phyloP scores from a whole-genome alignment of 2,888 invertebrate genomes.

The Caradrina clavipalpis region DNA sequence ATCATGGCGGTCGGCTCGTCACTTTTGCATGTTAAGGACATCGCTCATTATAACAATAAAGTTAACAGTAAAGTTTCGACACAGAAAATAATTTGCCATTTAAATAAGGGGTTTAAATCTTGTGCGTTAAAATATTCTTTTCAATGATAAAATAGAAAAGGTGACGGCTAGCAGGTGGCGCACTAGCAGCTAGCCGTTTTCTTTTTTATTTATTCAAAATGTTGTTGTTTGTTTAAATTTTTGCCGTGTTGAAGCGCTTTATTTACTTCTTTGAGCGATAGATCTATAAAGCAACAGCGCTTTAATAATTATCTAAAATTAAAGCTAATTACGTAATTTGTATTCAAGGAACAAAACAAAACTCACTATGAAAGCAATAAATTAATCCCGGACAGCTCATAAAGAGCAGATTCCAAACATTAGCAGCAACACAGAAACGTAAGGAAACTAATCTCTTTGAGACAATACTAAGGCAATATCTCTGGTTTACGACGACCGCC shows the following conservation, averaged over 20 bases:
- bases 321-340: neutral
- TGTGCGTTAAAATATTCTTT: too few relatives aligned
- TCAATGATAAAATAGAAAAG: too few relatives aligned
- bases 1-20: constrained; percentile 18
- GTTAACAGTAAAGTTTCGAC: too few relatives aligned
- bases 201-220: too few relatives aligned
- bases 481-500: constrained; percentile 85
- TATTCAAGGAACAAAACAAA: neutral
- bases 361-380: constrained; percentile 2
- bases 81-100: too few relatives aligned
- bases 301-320: neutral
- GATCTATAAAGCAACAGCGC: neutral
- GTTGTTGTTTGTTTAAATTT: too few relatives aligned
- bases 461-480: constrained; percentile 88
- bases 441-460: constrained; percentile 88
- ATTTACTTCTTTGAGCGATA: neutral
- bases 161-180: too few relatives aligned
- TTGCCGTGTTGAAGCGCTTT: too few relatives aligned
- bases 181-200: too few relatives aligned
- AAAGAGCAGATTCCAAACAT: constrained; percentile 65
- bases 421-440: constrained; percentile 76
- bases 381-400: constrained; percentile 16
- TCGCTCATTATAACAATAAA: too few relatives aligned
- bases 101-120: too few relatives aligned
- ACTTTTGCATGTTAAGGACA: neutral